Percentiles rank a stretch among this genome's conserved stretches.
phyloP scores from a whole-genome alignment of 2,113 vertebrate genomes.

The Vireo altiloquus region DNA sequence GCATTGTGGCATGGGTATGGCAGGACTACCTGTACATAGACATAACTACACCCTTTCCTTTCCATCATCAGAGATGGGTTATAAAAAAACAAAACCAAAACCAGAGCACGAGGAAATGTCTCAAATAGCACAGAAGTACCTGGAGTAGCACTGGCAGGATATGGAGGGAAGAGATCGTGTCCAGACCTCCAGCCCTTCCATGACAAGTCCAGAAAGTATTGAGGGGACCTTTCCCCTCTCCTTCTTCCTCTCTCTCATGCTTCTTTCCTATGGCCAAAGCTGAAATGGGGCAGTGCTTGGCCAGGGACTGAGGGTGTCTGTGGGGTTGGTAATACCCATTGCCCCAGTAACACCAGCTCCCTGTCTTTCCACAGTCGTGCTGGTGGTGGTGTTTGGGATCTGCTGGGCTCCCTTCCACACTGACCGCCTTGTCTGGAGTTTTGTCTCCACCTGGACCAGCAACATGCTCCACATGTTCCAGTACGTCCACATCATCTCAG shows the following conservation, averaged over 20 bases:
- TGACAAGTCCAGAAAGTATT: neutral
- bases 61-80: neutral
- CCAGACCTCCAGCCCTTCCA: neutral
- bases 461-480: conserved; percentile 77
- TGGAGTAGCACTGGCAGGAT: neutral
- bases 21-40: neutral
- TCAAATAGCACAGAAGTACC: neutral
- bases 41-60: neutral
- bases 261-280: neutral
- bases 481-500: conserved; percentile 85
- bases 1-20: neutral
- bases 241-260: neutral
- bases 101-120: neutral
- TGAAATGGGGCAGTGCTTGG: neutral
- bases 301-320: neutral
- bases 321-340: neutral
- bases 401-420: conserved; percentile 95
- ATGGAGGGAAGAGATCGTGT: neutral
- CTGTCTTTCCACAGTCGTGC: conserved; percentile 72
- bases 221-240: neutral
- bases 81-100: neutral
- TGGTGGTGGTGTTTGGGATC: conserved; percentile 91
- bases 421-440: conserved; percentile 93
- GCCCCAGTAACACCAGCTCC: neutral
- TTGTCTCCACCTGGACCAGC: conserved; percentile 79